phyloP scores from a whole-genome alignment of 2,888 invertebrate species.

The Scaptomyza cyrtandrae region DNA sequence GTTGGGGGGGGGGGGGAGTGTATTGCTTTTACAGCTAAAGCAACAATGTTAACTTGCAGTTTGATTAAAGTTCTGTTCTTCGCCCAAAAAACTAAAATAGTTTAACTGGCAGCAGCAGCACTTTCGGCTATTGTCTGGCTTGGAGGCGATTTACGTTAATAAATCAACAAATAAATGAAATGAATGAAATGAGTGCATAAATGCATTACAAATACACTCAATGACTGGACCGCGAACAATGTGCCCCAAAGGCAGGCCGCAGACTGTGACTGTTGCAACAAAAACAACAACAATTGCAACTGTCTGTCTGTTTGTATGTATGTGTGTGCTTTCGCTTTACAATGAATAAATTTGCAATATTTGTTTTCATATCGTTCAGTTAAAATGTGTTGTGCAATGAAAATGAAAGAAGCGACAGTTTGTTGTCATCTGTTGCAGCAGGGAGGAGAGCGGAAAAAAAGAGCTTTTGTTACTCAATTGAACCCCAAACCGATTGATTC shows the following conservation, averaged over 20 bases:
- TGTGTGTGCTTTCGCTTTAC: constrained; percentile 28
- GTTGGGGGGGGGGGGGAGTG: not conserved
- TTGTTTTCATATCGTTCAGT: constrained; percentile 75
- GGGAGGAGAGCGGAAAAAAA: not conserved
- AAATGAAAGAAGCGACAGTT: not conserved
- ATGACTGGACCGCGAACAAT: constrained; percentile 35
- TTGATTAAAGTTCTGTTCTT: constrained; percentile 24
- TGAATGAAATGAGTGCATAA: constrained; percentile 52
- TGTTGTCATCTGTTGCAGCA: constrained; percentile 19
- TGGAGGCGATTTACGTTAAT: constrained; percentile 31
- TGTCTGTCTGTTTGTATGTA: constrained; percentile 9
- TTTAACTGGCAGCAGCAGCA: constrained; percentile 5
- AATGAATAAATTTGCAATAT: constrained; percentile 77
- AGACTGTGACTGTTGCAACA: constrained; percentile 38
- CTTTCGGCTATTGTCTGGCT: constrained; percentile 15
- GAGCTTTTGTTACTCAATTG: constrained; percentile 12
- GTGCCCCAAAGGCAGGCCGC: constrained; percentile 47
- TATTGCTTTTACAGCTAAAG: no score
- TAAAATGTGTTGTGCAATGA: constrained; percentile 61
- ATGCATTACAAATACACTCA: constrained; percentile 56
- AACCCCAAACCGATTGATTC: constrained; percentile 31
- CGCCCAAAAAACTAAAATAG: constrained; percentile 27
- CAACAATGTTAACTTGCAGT: constrained; percentile 28
- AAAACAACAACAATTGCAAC: constrained; percentile 29
- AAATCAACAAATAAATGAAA: constrained; percentile 65